Percentiles rank a stretch among this genome's conserved stretches.
Evolutionary conservation across 2,888 invertebrate species (phyloP).

Genomic region (Mycalesis mineus): DNA sequence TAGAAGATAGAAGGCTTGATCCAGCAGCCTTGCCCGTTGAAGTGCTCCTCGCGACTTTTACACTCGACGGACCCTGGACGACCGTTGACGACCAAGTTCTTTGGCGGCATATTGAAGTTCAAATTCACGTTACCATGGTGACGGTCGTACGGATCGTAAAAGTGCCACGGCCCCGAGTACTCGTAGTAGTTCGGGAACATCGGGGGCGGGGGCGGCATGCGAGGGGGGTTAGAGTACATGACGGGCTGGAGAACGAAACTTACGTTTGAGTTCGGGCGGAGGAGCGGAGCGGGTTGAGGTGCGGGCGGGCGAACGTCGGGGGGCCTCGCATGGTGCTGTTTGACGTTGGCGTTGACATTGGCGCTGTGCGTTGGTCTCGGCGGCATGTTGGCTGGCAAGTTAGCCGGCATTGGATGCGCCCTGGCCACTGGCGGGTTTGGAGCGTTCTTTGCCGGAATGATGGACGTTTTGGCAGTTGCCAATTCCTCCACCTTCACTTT

Average conservation of each 20-base stretch:
- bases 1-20: conserved; percentile 74
- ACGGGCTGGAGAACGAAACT: conserved; percentile 66
- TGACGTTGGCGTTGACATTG: conserved; percentile 28
- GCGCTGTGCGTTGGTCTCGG: conserved; percentile 22
- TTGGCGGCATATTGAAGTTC: conserved; percentile 67
- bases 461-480: conserved; percentile 30
- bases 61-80: conserved; percentile 50
- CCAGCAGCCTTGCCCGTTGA: conserved; percentile 61
- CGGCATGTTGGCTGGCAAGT: conserved; percentile 32
- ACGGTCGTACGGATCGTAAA: conserved; percentile 62
- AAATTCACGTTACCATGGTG: conserved; percentile 60
- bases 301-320: conserved; percentile 22
- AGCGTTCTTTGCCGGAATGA: conserved; percentile 33
- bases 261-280: conserved; percentile 60
- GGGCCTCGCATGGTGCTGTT: conserved; percentile 21
- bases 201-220: conserved; percentile 38
- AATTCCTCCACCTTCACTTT: conserved; percentile 39
- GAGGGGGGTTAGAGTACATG: conserved; percentile 39
- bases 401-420: conserved; percentile 42
- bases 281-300: conserved; percentile 31
- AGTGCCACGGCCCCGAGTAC: conserved; percentile 64
- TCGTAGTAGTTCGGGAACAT: conserved; percentile 63
- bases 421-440: conserved; percentile 39
- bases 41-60: conserved; percentile 47
- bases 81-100: conserved; percentile 60